Percentiles rank a stretch among this genome's conserved stretches.
These are phyloP conservation scores for Ephialtes manifestator DNA, from an alignment of 2,888 invertebrate genomes.

Conservation along the genomic window DNA sequence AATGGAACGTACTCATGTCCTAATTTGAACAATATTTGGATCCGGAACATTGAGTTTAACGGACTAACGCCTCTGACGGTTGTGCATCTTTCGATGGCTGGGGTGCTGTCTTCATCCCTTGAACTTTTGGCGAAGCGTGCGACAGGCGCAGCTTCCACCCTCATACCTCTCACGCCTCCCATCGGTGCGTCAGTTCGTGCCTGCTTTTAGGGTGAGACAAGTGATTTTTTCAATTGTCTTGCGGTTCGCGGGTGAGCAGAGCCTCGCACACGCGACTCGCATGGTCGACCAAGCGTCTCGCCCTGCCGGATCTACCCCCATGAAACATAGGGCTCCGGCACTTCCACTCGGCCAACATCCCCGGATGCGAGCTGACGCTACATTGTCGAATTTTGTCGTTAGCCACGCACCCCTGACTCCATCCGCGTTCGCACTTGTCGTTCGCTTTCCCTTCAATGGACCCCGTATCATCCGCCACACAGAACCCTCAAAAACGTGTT, in stretches of 20 bases:
- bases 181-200: conserved; percentile 64
- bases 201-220: conserved; percentile 82
- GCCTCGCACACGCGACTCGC: conserved; percentile 79
- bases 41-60: conserved; percentile 81
- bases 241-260: conserved; percentile 75
- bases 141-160: conserved; percentile 71
- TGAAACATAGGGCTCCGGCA: conserved; percentile 26
- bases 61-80: conserved; percentile 75
- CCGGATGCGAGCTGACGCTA: conserved; percentile 73
- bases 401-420: conserved; percentile 72
- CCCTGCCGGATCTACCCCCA: conserved; percentile 73
- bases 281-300: conserved; percentile 83
- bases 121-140: conserved; percentile 59
- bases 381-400: conserved; percentile 78
- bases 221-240: conserved; percentile 85
- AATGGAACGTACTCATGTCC: not conserved
- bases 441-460: conserved; percentile 43
- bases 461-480: conserved; percentile 25
- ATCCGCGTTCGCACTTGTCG: conserved; percentile 64
- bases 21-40: conserved; percentile 73
- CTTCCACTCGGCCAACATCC: conserved; percentile 70
- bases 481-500: conserved; percentile 51
- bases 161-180: conserved; percentile 52
- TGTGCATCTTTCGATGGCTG: conserved; percentile 43
- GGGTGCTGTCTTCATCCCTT: conserved; percentile 52